phyloP scores from a whole-genome alignment of 1,140 invertebrate species.

The Batillaria attramentaria region DNA sequence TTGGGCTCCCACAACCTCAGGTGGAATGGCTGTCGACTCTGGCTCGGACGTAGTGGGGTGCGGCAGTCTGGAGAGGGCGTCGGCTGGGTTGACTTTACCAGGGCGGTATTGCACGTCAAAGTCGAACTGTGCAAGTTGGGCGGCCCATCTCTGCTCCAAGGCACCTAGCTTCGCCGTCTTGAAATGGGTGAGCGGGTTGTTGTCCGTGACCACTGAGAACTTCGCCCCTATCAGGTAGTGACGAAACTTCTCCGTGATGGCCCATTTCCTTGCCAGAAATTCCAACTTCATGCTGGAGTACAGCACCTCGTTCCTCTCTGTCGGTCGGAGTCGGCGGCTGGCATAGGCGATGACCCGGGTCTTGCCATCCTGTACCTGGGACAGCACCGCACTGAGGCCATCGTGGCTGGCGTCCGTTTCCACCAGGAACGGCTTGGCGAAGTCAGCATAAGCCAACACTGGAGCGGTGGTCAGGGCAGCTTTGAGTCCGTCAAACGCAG shows the following conservation, averaged over 20 bases:
- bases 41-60: not conserved
- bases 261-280: conserved; percentile 42
- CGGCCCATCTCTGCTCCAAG: conserved; percentile 45
- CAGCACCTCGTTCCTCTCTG: conserved; percentile 21
- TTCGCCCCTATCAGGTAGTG: conserved; percentile 37
- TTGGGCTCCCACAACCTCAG: not conserved
- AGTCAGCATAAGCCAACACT: conserved; percentile 39
- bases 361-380: not conserved
- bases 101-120: conserved; percentile 15
- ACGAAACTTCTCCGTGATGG: conserved; percentile 47
- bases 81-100: conserved; percentile 21
- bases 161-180: conserved; percentile 46
- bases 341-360: conserved; percentile 33
- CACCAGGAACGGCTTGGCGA: conserved; percentile 1
- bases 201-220: not conserved
- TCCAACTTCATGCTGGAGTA: conserved; percentile 38
- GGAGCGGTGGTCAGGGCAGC: conserved; percentile 33
- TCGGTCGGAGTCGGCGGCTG: conserved; percentile 28
- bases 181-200: conserved; percentile 3
- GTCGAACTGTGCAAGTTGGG: conserved; percentile 38
- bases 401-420: not conserved
- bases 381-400: conserved; percentile 1
- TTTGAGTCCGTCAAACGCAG: conserved; percentile 1
- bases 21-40: not conserved
- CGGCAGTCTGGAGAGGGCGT: conserved; percentile 12